Percentiles rank a stretch among this genome's conserved stretches.
phyloP scores from a whole-genome alignment of 1,140 invertebrate genomes.

The Ips typographus region DNA sequence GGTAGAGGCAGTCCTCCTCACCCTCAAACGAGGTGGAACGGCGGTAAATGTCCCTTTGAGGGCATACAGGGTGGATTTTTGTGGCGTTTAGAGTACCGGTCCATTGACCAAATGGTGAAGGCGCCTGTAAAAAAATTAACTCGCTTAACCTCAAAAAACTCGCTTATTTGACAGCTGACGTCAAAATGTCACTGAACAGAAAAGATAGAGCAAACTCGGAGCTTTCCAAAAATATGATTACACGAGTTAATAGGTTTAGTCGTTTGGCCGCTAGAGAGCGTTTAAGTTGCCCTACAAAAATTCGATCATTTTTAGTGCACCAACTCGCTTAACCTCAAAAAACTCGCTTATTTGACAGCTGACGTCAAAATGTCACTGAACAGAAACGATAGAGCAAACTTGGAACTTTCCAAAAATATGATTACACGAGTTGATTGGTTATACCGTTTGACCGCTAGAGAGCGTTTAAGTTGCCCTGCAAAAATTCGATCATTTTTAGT shows the following conservation, averaged over 20 bases:
- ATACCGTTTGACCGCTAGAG: neutral
- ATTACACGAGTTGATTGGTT: neutral
- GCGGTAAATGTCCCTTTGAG: constrained; percentile 71
- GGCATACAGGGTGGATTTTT: constrained; percentile 64
- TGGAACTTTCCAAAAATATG: neutral
- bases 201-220: neutral
- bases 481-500: constrained; percentile 43
- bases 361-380: neutral
- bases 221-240: neutral
- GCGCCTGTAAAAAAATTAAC: constrained; percentile 54
- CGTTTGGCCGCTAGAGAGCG: neutral
- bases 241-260: neutral
- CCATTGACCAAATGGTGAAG: constrained; percentile 62
- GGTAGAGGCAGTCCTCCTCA: constrained; percentile 79
- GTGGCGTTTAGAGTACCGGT: constrained; percentile 61
- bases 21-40: constrained; percentile 63
- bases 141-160: neutral
- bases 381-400: neutral
- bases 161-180: neutral
- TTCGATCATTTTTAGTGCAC: neutral
- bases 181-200: neutral
- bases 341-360: neutral
- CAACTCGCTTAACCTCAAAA: neutral
- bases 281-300: neutral
- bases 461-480: constrained; percentile 28